Base-by-base conservation (phyloP, 2,888 invertebrate species). In the Neelides folsomi region DNA sequence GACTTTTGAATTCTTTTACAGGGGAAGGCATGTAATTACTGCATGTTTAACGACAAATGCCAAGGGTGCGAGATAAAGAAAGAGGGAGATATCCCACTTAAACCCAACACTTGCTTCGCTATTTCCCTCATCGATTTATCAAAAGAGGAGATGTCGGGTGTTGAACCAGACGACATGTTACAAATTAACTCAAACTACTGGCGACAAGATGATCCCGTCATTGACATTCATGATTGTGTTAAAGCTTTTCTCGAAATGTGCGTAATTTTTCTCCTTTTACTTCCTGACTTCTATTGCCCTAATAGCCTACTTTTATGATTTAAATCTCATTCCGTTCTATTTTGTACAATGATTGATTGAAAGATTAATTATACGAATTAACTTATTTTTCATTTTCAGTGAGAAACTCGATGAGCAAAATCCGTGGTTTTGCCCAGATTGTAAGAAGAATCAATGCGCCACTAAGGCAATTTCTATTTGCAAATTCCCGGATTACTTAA, bases 341-440 rank as follows among this genome's bases (percentile, higher is more conserved):
- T 43, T 43, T 16, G 18, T 5, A 43, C n/a, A 43, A 47, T 40
- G 13, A 40, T 39, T 53, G 16, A 16, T 45, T 12, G 47, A 27
- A 27, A 27, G n/a, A 27, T 27, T 27, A 27, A 27, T 27, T 27
- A 27, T 27, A 27, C 27, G 3, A 5, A 7, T 27, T 27, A 27
- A 27, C 7, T 27, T 27, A 45, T 48, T 47, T 49, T 39, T 62
- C 54, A 55, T 36, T 68, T 69, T 20, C 66, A 80, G 79, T 67
- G 80, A 80, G 68, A 72, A 73, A 40, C 68, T 80, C 64, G 79
- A 79, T 67, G 77, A 78, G 61, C 76, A 77, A 64, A 79, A 79
- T 68, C 79, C 79, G 3, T 80, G 80, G 79, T 78, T 72, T 68
- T 79, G 80, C 68, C 78, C 79, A 1, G 71, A 72, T 53, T 80